Percentiles rank a stretch among this genome's conserved stretches.
phyloP scores from a whole-genome alignment of 2,113 vertebrate genomes.

The Mohoua ochrocephala region DNA sequence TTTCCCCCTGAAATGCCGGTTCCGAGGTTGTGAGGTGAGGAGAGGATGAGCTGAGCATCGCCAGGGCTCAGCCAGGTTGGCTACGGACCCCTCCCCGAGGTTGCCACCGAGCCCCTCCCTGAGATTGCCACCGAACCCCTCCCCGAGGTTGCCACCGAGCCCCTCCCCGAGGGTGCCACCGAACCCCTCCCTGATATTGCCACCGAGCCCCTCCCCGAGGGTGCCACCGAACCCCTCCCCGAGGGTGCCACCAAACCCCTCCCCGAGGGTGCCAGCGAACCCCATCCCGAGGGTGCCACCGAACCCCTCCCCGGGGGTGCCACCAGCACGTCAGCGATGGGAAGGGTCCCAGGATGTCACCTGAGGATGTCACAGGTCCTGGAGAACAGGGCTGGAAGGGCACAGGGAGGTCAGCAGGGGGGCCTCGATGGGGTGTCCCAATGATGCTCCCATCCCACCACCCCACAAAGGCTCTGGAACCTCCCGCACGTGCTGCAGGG shows the following conservation, averaged over 20 bases:
- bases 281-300: no score
- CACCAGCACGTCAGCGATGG: fast-evolving
- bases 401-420: fast-evolving
- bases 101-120: not conserved
- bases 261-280: not conserved
- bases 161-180: not conserved
- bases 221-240: not conserved
- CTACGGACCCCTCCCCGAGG: not conserved
- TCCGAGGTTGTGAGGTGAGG: not conserved
- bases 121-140: not conserved
- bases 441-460: fast-evolving
- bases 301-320: not conserved
- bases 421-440: fast-evolving
- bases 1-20: not conserved
- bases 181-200: no score
- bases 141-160: not conserved
- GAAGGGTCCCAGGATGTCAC: not conserved
- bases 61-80: fast-evolving
- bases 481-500: fast-evolving
- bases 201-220: not conserved
- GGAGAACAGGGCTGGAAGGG: not conserved
- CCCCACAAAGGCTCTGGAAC: not conserved
- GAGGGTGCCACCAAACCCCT: not conserved
- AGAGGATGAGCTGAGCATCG: not conserved
- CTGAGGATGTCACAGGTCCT: fast-evolving